Evolutionary conservation across 2,888 invertebrate species (phyloP), one percentile per base, ranked within the genome.

Genomic region (Limnephilus rhombicus): DNA sequence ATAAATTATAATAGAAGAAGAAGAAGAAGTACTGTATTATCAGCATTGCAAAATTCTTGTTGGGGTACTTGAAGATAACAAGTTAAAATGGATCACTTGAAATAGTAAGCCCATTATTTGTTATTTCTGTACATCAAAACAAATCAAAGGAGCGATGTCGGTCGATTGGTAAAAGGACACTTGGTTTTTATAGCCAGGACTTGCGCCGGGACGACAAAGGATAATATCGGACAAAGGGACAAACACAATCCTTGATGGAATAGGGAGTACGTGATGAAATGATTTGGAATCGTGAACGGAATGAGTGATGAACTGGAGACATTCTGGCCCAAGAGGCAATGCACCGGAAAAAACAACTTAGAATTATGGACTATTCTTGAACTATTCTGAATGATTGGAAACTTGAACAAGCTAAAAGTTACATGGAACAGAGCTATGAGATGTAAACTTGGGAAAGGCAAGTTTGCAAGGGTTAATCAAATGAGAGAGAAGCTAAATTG

Each of bases 201-300:
- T n/a, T 34, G 34, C 34, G 83, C 29, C 29, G 15, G 34, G 83
- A 37, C 18, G 83, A 83, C 83, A 83, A 83, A 34, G 83, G 37
- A 37, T 12, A 31, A 18, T 34, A 24, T 83, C 31, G 34, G 83
- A 31, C 18, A 31, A 68, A 68, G 53, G 53, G 18, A 31, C 18
- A 37, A 18, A 83, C 83, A 83, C 83, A 18, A 83, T 83, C 83
- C 37, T 83, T 83, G 83, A 83, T 83, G 37, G 18, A 34, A 31
- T 18, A 31, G 83, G 34, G 9, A 31, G 83, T 18, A 31, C 31
- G 83, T 24, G 83, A 31, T 3, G 31, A 31, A 83, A 83, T 83
- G 29, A 18, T 83, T 83, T 31, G 34, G 31, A 37, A 18, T 34
- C 83, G 83, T 83, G 83, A 29, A 83, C 83, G 31, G 83, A 83